A percentile compares a stretch with the other conserved stretches of the same genome.
phyloP scores from a whole-genome alignment of 2,888 invertebrate genomes.

The Odontocerum albicorne region DNA sequence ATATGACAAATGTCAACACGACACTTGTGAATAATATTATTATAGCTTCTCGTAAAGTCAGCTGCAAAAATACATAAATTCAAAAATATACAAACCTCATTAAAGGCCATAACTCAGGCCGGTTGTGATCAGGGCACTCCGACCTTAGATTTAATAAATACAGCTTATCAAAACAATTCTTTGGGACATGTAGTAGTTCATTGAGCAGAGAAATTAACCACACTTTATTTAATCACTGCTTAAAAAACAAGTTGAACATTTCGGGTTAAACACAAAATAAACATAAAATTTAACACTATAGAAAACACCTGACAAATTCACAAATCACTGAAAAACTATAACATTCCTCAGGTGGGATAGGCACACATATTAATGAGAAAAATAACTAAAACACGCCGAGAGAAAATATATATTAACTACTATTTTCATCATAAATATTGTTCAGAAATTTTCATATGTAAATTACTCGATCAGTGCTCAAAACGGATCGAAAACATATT shows the following conservation, averaged over 20 bases:
- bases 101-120: conserved; percentile 74
- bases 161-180: conserved; percentile 56
- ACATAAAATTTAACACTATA: conserved; percentile 41
- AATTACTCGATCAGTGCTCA: conserved; percentile 17
- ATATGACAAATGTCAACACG: no score
- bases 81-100: conserved; percentile 73
- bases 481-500: conserved; percentile 28
- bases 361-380: conserved; percentile 30
- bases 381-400: conserved; percentile 28
- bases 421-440: conserved; percentile 26
- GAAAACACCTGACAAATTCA: conserved; percentile 64
- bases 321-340: conserved; percentile 63
- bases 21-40: no score
- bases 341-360: conserved; percentile 68
- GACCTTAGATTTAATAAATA: conserved; percentile 51
- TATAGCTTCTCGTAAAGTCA: no score
- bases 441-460: conserved; percentile 22
- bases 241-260: conserved; percentile 18
- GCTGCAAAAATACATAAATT: no score
- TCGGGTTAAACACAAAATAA: conserved; percentile 27
- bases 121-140: conserved; percentile 56
- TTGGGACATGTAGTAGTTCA: conserved; percentile 29
- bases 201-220: conserved; percentile 20
- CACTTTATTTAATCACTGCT: conserved; percentile 20
- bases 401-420: conserved; percentile 15